Base-by-base conservation (phyloP, 2,888 invertebrate species). In the Zonitis immaculata region DNA sequence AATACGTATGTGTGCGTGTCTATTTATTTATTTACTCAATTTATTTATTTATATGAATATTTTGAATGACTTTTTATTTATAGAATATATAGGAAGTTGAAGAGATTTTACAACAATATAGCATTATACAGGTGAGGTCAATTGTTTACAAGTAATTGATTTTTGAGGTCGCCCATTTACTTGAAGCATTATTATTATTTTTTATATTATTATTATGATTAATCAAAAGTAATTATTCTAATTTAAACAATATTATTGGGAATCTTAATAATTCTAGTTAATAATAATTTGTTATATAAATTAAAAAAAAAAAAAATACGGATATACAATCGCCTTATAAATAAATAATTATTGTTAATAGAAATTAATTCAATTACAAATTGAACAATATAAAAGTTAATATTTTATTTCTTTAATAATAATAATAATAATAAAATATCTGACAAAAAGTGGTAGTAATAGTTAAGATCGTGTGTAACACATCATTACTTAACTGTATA, bases 401-500 rank as follows among this genome's bases (percentile, higher is more conserved):
- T 39, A 39, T 22, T 22, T 22, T 22, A 22, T 22, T 22, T 5
- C 22, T 22, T 22, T 5, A 22, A 22, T n/a, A n/a, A n/a, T n/a
- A n/a, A n/a, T n/a, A n/a, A n/a, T n/a, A n/a, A n/a, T n/a, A n/a
- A n/a, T 22, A 22, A 22, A 22, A 22, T 5, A 22, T 22, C 22
- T 22, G 5, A 22, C 3, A 22, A 22, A 4, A 22, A 22, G 22
- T 22, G 5, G 22, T 5, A n/a, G n/a, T 5, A 22, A 9, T 39
- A 39, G 39, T 39, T 18, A 39, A 20, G n/a, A 51, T 22, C 54
- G 51, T 55, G 51, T 55, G 51, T 51, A 51, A 55, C 45, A 45
- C 45, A 45, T 51, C 42, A 35, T 54, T 55, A 51, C 55, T 49
- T 55, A 59, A 81, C 85, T 84, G 69, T 28, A n/a, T n/a, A 22